Conservation (phyloP, 1,140 invertebrate species). For the Kradibia gibbosae region DNA sequence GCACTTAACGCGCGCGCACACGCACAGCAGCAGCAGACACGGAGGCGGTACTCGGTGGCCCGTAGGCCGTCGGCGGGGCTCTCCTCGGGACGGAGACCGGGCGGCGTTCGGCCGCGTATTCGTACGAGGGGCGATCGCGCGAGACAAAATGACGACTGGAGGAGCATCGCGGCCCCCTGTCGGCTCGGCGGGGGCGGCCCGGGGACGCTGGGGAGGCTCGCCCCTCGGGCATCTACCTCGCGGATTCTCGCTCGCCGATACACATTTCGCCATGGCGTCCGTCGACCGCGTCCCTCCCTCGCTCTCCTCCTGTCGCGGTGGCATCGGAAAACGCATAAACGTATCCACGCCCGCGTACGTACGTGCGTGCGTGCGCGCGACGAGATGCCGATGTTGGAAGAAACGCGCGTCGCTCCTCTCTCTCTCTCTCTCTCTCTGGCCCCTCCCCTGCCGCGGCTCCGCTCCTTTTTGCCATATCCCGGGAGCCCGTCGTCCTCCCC, state of each 20-base stretch:
- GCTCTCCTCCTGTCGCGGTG: conserved; percentile 17
- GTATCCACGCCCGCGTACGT: not conserved
- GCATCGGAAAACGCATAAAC: conserved; percentile 21
- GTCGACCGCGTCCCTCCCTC: not conserved
- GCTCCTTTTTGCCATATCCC: too few species aligned
- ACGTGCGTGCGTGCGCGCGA: not conserved
- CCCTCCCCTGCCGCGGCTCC: not conserved
- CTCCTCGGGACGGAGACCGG: not conserved
- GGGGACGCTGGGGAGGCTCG: not conserved
- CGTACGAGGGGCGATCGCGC: not conserved
- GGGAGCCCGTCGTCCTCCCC: not conserved
- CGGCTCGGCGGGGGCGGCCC: too few species aligned
- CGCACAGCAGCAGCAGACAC: not conserved
- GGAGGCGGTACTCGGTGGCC: too few species aligned
- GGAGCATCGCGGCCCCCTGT: not conserved
- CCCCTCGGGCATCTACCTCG: too few species aligned
- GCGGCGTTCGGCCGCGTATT: not conserved
- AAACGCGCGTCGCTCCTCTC: conserved; percentile 15
- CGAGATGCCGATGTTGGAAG: conserved; percentile 29
- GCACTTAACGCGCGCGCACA: not conserved
- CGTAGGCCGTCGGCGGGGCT: too few species aligned
- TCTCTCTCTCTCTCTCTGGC: not conserved
- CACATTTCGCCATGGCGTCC: conserved; percentile 29
- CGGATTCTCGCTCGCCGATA: not conserved
- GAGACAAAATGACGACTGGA: conserved; percentile 14